Base-by-base conservation (phyloP, 2,113 vertebrate species). In the Motacilla tschutschensis region DNA sequence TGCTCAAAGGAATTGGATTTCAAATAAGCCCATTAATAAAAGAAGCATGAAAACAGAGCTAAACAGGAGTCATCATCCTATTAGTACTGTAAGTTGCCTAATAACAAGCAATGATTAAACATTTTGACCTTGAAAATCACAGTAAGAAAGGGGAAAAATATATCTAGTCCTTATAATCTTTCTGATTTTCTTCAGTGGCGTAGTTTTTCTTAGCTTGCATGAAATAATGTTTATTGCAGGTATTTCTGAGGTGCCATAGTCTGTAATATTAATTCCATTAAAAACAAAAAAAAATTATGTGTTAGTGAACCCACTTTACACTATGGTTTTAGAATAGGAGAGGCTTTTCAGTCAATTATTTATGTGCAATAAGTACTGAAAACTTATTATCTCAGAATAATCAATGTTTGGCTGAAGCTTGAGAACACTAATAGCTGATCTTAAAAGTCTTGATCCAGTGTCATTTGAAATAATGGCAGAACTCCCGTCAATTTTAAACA, bases 341-440 rank as follows among this genome's bases (percentile, higher is more conserved):
- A 86, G 57, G 72, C 55, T 90, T 86, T 88, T 29, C 75, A 79
- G 93, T 93, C 86, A 91, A 92, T 95, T 92, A 94, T 94, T 92
- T 90, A 95, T 91, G 83, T 91, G 75, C 81, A 71, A 5, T 87
- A 77, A 90, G 83, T 79, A 82, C 80, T 79, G 84, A 88, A 88
- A 88, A 66, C 53, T 51, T 91, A 75, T 86, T 93, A 79, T 92
- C 90, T 92, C 75, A 33, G 79, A 92, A 91, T 91, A 93, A 93
- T 91, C 93, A 86, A 90, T 95, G 86, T 92, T 93, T 91, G 84
- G 88, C 75, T 92, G 84, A 77, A 92, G 57, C 51, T 79, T 73
- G 90, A 91, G 79, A 88, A 84, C 38, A 29, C 44, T 88, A 82
- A 91, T 50, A 90, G 72, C 75, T 88, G 48, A 71, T 83, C 84